Percentiles rank a stretch among this genome's conserved stretches.
Evolutionary conservation across 2,113 vertebrate species (phyloP).

Genomic region (Scopus umbretta): DNA sequence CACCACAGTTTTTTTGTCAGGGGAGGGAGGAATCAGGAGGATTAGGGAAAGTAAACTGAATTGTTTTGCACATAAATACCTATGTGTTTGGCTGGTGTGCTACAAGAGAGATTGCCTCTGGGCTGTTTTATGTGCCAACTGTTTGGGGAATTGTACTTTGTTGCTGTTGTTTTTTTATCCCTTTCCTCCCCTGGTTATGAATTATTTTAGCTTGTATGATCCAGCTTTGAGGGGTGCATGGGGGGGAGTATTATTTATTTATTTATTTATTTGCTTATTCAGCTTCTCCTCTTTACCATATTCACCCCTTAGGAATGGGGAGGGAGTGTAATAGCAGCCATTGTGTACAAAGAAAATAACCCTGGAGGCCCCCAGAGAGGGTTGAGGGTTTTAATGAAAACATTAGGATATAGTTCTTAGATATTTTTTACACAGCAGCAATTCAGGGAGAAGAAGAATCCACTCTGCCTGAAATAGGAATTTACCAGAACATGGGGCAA

Average conservation of each 20-base stretch:
- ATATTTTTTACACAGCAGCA: constrained; percentile 5
- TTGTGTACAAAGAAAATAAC: constrained; percentile 1
- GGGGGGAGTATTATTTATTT: not conserved
- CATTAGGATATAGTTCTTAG: not conserved
- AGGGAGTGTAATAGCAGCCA: not conserved
- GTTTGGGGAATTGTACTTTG: constrained; percentile 46
- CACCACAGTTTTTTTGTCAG: not conserved
- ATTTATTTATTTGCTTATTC: constrained; percentile 4
- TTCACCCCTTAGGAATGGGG: not conserved
- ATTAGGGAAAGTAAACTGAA: constrained; percentile 40
- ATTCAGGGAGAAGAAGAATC: not conserved
- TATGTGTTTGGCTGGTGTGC: not conserved
- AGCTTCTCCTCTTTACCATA: not conserved
- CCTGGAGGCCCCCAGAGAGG: not conserved
- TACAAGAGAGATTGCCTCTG: constrained; percentile 34
- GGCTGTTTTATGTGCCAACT: constrained; percentile 20
- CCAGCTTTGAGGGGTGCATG: not conserved
- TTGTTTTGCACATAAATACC: constrained; percentile 35
- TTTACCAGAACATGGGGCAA: not conserved
- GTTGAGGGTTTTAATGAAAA: constrained; percentile 3
- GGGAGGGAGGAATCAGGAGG: not conserved
- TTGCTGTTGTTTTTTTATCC: not conserved
- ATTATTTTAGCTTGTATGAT: constrained; percentile 39
- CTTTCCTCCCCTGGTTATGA: constrained; percentile 22
- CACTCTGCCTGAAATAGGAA: not conserved